phyloP scores from a whole-genome alignment of 1,140 invertebrate species.

The Apocrypta bakeri region DNA sequence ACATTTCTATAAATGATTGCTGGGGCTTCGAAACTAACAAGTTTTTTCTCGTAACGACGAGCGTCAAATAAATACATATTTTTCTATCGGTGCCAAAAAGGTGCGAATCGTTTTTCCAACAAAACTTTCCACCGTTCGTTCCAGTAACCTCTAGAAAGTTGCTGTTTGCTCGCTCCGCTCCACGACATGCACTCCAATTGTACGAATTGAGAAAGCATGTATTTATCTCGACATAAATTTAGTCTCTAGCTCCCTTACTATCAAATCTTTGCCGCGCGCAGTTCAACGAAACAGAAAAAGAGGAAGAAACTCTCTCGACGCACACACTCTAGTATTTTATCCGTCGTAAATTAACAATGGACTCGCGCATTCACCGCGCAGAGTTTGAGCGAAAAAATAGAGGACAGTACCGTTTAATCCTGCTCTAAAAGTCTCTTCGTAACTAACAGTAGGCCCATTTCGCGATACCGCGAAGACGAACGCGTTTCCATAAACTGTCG shows the following conservation, averaged over 20 bases:
- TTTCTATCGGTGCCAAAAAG: neutral
- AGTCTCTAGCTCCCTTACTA: neutral
- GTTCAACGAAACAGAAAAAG: neutral
- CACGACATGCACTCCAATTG: neutral
- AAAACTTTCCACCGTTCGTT: neutral
- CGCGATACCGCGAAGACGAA: neutral
- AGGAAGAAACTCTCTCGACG: too few species aligned
- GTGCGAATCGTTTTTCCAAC: neutral
- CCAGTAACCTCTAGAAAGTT: neutral
- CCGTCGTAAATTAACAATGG: conserved; percentile 4
- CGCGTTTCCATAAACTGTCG: neutral
- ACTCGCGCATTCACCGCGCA: neutral
- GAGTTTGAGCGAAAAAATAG: neutral
- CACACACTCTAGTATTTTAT: too few species aligned
- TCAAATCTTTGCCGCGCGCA: neutral
- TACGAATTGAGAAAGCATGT: neutral
- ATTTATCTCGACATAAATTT: neutral
- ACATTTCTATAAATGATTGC: neutral
- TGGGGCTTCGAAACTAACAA: too few species aligned
- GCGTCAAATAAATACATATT: too few species aligned
- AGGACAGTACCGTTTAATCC: neutral
- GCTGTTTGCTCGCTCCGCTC: neutral
- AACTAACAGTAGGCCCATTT: neutral
- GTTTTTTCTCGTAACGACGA: too few species aligned
- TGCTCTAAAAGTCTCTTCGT: neutral